Evolutionary conservation across 2,113 vertebrate genomes (phyloP), one percentile per base, ranked within the genome.

Genomic region (Colaptes auratus): DNA sequence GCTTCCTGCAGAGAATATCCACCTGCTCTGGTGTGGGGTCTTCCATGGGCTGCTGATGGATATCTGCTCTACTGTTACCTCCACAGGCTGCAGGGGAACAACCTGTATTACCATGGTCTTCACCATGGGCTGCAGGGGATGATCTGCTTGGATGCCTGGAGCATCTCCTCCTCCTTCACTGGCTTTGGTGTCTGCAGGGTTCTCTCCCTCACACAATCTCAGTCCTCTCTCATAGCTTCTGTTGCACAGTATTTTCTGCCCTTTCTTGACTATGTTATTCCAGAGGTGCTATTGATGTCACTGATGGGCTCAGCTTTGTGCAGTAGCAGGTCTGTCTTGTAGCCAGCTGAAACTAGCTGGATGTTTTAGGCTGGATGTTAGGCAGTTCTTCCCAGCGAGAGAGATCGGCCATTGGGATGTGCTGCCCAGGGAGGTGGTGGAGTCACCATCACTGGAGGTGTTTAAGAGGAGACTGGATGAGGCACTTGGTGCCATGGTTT

Each of bases 271-370:
- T 27, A 39, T 2, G 2, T 52, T 70, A 52, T 25, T 27, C 14
- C 25, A 59, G 48, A 63, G 25, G 27, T 19, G 6, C 42, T 76
- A 9, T 21, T 28, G 55, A 0, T 0, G 0, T 50, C 48, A 50
- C 48, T 50, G 28, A 48, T 55, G 23, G 58, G 9, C 65, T 84
- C 6, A 8, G 25, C 72, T 42, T 74, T 76, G n/a, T 28, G 73
- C 35, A 46, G 18, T 0, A 2, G 50, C 0, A 0, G 8, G 50
- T 70, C 24, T 0, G 0, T 63, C 24, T 14, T 83, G 23, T 10
- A 82, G 28, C 14, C 1, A 5, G 5, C 36, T 61, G 78, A 36
- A 60, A 67, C 28, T 50, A 10, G 16, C 46, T 30, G 28, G 44
- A 16, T 46, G 15, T 46, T 46, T 17, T 16, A 46, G 44, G 44